Base-by-base conservation (phyloP, 2,113 vertebrate species). In the Hoplias malabaricus region DNA sequence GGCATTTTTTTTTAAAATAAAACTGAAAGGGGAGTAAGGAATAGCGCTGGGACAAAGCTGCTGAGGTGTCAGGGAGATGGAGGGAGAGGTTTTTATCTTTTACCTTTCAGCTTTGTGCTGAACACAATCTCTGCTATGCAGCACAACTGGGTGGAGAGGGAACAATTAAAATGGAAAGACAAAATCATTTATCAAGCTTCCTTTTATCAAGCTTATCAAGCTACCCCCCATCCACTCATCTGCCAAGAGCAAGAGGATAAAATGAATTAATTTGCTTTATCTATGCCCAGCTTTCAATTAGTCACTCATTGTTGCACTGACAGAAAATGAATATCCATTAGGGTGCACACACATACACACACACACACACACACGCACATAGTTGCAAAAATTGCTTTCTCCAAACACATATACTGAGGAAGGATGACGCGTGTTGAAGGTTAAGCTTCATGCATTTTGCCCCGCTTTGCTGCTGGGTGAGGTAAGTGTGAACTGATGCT, bases 401-500 rank as follows among this genome's bases (percentile, higher is more conserved):
- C n/a, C 40, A 34, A 31, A 53, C 72, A 73, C 29, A 69, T n/a
- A 54, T 29, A 80, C 40, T 54, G 43, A 50, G 57, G 59, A 31
- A 79, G 48, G 23, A 50, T 23, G 56, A 62, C 62, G 62, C 59
- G 16, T 61, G 57, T 40, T 72, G 46, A 68, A 42, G 59, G 43
- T 69, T 73, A 53, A 31, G 73, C 69, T 62, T 88, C 87, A 74
- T 65, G 34, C 86, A 88, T 90, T 88, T 78, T 80, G 84, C 83
- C 82, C 76, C 31, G 72, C 81, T 74, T 83, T 59, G 80, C 86
- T 83, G 72, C 48, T 71, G 81, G 76, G 88, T 91, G 90, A 92
- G 88, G 89, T 90, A 92, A 92, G 90, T 86, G 90, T 78, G 86
- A 92, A 84, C 73, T 88, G 91, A 92, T 89, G 80, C 69, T 80